Evolutionary conservation across 2,888 invertebrate species (phyloP).

Genomic region (Lordiphosa fenestrarum): DNA sequence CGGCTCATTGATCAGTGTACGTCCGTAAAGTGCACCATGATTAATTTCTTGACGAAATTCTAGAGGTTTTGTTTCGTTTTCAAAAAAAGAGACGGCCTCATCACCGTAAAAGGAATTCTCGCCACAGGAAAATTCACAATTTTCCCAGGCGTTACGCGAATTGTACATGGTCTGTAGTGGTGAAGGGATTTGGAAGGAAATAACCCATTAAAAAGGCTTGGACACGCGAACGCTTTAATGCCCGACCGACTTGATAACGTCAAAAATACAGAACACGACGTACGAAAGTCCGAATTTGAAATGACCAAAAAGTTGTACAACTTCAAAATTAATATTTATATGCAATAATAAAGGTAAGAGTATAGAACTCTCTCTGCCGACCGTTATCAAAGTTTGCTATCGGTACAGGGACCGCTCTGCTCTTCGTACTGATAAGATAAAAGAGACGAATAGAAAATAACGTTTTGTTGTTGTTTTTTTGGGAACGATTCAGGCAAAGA

Average conservation of each 20-base stretch:
- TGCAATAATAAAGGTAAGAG: slow-evolving; percentile 23
- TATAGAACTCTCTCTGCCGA: slow-evolving; percentile 19
- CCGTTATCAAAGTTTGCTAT: slow-evolving; percentile 39
- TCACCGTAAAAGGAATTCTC: slow-evolving; percentile 61
- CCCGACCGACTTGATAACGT: slow-evolving; percentile 1
- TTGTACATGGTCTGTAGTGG: slow-evolving; percentile 44
- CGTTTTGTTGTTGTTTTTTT: slow-evolving; percentile 3
- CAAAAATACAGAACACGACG: slow-evolving; percentile 27
- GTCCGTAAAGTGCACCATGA: slow-evolving; percentile 36
- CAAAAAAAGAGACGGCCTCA: slow-evolving; percentile 31
- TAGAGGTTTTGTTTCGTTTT: slow-evolving; percentile 37
- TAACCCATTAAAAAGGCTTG: not conserved
- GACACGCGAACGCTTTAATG: slow-evolving; percentile 1
- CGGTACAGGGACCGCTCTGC: slow-evolving; percentile 9
- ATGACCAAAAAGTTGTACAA: slow-evolving; percentile 63
- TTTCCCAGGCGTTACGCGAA: slow-evolving; percentile 54
- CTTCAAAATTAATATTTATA: slow-evolving; percentile 63
- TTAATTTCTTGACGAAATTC: not conserved
- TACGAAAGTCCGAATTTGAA: slow-evolving; percentile 50
- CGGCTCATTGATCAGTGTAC: slow-evolving; percentile 49
- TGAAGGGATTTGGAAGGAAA: slow-evolving; percentile 12
- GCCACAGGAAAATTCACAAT: slow-evolving; percentile 54
- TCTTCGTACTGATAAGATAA: slow-evolving; percentile 45
- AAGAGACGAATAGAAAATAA: slow-evolving; percentile 12
- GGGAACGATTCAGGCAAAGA: not conserved